These are phyloP conservation scores for Galerucella nymphaeae DNA, from an alignment of 2,888 invertebrate genomes.

Conservation along the genomic window DNA sequence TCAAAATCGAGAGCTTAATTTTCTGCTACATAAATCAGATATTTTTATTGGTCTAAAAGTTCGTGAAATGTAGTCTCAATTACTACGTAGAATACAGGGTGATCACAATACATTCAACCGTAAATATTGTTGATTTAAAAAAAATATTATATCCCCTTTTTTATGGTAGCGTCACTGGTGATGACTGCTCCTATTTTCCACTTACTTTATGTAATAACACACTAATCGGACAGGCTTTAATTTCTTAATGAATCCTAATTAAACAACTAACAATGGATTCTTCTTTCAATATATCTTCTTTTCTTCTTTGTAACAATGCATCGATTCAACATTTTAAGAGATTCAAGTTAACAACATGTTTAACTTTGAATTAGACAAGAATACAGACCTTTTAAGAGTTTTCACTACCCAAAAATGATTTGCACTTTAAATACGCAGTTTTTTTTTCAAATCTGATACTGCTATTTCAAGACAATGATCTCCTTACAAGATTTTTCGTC, in stretches of 20 bases:
- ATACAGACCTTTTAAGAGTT: conserved; percentile 3
- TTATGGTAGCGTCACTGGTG: not conserved
- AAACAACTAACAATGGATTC: conserved; percentile 13
- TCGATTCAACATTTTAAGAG: conserved; percentile 6
- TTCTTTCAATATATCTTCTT: not conserved
- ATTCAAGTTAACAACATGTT: conserved; percentile 2
- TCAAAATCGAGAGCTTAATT: conserved; percentile 19
- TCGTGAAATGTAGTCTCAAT: conserved; percentile 6
- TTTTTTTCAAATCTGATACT: too few relatives aligned
- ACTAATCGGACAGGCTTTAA: conserved; percentile 1
- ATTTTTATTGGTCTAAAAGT: not conserved
- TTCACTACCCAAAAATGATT: not conserved
- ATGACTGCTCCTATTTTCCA: conserved; percentile 12
- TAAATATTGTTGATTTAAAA: too few relatives aligned
- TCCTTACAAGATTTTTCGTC: too few relatives aligned
- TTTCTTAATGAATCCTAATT: conserved; percentile 18
- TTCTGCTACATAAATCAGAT: conserved; percentile 26
- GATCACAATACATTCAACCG: too few relatives aligned
- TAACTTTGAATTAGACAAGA: not conserved
- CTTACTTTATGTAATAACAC: conserved; percentile 10
- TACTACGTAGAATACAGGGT: not conserved
- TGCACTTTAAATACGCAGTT: not conserved
- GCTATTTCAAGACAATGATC: too few relatives aligned
- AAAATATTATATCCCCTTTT: not conserved
- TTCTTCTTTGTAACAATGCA: conserved; percentile 1